Conservation (phyloP, 2,797 vertebrate genomes). For the Gallinago stenura region DNA sequence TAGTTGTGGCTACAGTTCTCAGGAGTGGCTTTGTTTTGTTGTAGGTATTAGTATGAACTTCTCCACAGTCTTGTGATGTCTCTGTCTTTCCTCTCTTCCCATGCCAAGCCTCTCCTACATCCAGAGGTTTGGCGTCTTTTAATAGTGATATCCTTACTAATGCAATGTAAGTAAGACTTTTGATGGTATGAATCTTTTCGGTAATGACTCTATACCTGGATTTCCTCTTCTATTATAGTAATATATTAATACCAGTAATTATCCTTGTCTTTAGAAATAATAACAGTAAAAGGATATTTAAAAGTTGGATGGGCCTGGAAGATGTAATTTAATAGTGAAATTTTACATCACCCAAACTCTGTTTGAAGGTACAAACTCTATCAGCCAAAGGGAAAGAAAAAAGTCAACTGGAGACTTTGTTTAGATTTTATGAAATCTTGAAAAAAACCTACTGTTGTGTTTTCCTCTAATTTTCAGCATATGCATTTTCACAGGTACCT, state of each 20-base stretch:
- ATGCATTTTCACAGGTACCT: background rate
- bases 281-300: background rate
- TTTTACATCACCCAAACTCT: background rate
- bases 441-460: background rate
- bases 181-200: background rate
- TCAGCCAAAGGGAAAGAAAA: background rate
- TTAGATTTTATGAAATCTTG: constrained; percentile 14
- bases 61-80: background rate
- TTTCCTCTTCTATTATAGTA: background rate
- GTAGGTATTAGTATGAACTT: background rate
- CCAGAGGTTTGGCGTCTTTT: background rate
- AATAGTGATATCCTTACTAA: background rate
- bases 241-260: background rate
- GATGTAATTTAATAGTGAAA: background rate
- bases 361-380: background rate
- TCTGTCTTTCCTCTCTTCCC: background rate
- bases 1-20: background rate
- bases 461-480: background rate
- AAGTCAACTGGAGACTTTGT: background rate
- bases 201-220: background rate
- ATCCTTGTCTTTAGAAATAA: background rate
- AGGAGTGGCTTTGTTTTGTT: background rate
- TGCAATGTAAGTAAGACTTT: background rate
- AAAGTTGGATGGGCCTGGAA: background rate
- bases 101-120: background rate